Percentiles rank a stretch among this genome's conserved stretches.
Conservation (phyloP, 2,888 invertebrate genomes). For the Cheilosia urbana region DNA sequence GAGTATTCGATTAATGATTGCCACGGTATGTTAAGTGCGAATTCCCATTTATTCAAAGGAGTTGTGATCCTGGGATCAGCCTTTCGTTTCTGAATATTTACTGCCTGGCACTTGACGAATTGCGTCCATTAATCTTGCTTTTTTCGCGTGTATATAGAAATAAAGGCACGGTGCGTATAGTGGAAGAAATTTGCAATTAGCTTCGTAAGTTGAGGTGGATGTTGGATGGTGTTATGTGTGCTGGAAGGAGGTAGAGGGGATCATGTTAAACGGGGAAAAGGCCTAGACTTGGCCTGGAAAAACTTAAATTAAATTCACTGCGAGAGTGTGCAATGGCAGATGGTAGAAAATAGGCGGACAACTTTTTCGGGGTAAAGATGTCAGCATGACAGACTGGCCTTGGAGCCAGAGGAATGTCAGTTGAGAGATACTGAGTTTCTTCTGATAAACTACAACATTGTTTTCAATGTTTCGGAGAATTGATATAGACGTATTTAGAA, state of each 20-base stretch:
- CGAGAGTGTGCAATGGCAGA: background rate
- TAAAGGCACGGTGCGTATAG: conserved; percentile 29
- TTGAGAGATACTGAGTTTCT: no score
- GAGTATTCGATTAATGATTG: conserved; percentile 78
- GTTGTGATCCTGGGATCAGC: conserved; percentile 71
- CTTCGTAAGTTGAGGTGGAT: conserved; percentile 27
- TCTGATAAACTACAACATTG: no score
- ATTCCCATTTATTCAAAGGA: conserved; percentile 75
- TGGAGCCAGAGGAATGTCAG: no score
- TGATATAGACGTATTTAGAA: no score
- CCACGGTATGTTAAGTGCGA: conserved; percentile 79
- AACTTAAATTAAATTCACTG: background rate
- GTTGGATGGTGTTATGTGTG: background rate
- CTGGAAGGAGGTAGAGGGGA: background rate
- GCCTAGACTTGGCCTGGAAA: background rate
- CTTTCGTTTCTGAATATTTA: conserved; percentile 60
- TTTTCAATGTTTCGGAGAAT: no score
- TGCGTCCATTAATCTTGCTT: conserved; percentile 71
- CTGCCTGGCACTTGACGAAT: conserved; percentile 72
- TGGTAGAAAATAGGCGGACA: background rate
- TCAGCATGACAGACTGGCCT: no score
- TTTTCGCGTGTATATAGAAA: conserved; percentile 29
- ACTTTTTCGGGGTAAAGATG: no score
- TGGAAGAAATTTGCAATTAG: no score
- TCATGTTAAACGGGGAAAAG: background rate